Conservation (phyloP, 2,113 vertebrate genomes). For the Arenaria interpres region DNA sequence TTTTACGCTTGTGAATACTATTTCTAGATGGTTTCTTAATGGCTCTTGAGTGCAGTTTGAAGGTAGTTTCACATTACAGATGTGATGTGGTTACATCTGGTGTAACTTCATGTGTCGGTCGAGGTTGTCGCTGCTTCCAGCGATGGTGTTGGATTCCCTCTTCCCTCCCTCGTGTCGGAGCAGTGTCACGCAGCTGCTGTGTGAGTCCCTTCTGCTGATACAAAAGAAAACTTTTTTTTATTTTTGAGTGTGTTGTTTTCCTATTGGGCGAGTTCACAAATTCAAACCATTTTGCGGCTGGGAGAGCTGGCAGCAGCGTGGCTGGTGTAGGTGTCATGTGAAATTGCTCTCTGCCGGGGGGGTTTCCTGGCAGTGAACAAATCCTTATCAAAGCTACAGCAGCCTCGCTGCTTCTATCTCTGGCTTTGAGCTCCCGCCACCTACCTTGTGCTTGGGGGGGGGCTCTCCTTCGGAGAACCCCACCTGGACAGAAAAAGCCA, state of each 20-base stretch:
- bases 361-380: not conserved
- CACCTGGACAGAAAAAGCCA: not conserved
- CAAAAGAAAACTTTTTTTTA: not conserved
- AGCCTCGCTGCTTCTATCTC: not conserved
- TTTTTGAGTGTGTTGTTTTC: not conserved
- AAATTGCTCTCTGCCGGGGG: not conserved
- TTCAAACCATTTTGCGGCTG: accelerated
- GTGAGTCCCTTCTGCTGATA: not conserved
- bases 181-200: not conserved
- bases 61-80: not conserved
- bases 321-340: not conserved
- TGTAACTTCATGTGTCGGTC: accelerated
- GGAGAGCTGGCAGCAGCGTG: not conserved
- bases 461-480: not conserved
- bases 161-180: not conserved
- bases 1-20: not conserved
- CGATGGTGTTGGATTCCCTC: not conserved
- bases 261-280: not conserved
- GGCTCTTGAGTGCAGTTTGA: not conserved
- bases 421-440: not conserved
- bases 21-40: not conserved
- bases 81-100: not conserved
- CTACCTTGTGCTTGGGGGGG: not conserved
- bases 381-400: too few relatives aligned
- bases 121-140: not conserved